Conservation (phyloP, 2,113 vertebrate genomes). For the Megatriorchis doriae region DNA sequence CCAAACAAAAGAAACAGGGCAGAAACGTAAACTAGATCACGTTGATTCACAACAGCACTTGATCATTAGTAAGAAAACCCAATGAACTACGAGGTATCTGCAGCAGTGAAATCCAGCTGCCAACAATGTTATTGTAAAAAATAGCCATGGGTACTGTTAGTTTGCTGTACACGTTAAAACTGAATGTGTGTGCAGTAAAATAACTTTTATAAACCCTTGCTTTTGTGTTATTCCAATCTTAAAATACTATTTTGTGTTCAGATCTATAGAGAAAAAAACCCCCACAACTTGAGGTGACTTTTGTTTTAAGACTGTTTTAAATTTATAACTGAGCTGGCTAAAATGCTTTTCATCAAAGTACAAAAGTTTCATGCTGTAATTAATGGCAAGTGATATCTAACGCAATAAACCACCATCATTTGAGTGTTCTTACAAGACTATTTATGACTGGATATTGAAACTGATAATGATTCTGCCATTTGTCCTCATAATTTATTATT, state of each 20-base stretch:
- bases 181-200: background rate
- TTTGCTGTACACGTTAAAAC: background rate
- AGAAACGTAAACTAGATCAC: background rate
- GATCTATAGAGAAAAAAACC: background rate
- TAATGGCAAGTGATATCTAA: slow-evolving; percentile 64
- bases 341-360: slow-evolving; percentile 66
- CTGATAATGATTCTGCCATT: slow-evolving; percentile 71
- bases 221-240: slow-evolving; percentile 1
- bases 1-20: background rate
- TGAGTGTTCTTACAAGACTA: slow-evolving; percentile 69
- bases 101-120: slow-evolving; percentile 29
- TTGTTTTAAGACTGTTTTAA: slow-evolving; percentile 42
- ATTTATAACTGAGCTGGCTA: slow-evolving; percentile 54
- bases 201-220: background rate
- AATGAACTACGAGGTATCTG: background rate
- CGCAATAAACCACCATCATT: slow-evolving; percentile 64
- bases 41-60: background rate
- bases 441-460: slow-evolving; percentile 71
- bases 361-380: slow-evolving; percentile 59
- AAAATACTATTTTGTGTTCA: background rate
- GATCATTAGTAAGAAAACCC: slow-evolving; percentile 1
- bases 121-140: background rate
- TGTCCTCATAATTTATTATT: slow-evolving; percentile 69
- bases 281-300: slow-evolving; percentile 33
- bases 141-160: background rate